A percentile compares a stretch with the other conserved stretches of the same genome.
phyloP scores from a whole-genome alignment of 2,113 vertebrate genomes.

The Catharus bicknelli region DNA sequence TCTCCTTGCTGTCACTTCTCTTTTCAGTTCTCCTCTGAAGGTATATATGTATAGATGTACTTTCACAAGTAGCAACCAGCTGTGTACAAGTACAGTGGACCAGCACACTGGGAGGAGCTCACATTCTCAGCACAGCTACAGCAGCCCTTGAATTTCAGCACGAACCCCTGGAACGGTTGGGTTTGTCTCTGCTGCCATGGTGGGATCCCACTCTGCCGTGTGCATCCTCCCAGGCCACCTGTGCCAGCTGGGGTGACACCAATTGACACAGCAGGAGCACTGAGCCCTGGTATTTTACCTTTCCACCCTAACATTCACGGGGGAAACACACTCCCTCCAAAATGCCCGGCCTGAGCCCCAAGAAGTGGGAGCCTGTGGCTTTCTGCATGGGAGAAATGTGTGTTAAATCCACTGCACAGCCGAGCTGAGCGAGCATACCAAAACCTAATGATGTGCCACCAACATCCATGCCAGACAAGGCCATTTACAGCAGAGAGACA shows the following conservation, averaged over 20 bases:
- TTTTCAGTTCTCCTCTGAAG: neutral
- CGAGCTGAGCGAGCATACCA: neutral
- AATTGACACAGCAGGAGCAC: fast-evolving
- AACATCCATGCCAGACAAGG: slow-evolving; percentile 36
- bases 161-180: neutral
- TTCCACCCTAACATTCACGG: neutral
- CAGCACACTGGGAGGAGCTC: neutral
- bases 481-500: slow-evolving; percentile 44
- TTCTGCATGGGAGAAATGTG: neutral
- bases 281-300: neutral
- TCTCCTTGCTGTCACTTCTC: neutral
- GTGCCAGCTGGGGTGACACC: neutral
- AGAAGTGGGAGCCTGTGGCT: neutral
- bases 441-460: slow-evolving; percentile 39
- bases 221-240: fast-evolving
- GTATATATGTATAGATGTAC: fast-evolving
- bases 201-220: fast-evolving
- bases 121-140: neutral
- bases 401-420: fast-evolving
- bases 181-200: neutral
- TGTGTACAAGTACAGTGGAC: too few relatives aligned
- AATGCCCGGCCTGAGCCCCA: neutral
- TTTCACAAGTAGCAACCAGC: neutral
- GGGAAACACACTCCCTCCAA: neutral
- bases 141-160: neutral